Percentiles rank a stretch among this genome's conserved stretches.
These are phyloP conservation scores for Platycheirus rosarum DNA, from an alignment of 2,888 invertebrate species.

Conservation along the genomic window DNA sequence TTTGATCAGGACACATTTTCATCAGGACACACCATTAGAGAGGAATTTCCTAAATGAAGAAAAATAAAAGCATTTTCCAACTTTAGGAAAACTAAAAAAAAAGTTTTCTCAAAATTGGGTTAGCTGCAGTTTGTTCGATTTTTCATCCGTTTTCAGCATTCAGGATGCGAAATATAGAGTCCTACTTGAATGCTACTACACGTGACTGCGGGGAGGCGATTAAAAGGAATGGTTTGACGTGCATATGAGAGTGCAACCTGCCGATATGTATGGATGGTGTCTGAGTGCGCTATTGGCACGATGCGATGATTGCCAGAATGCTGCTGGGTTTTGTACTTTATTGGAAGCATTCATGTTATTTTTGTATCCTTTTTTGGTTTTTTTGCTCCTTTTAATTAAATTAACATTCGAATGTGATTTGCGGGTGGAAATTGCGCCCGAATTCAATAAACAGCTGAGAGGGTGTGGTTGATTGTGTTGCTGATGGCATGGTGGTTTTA, in stretches of 20 bases:
- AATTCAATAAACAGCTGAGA: slow-evolving; percentile 67
- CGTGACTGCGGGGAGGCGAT: slow-evolving; percentile 4
- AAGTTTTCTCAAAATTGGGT: slow-evolving; percentile 56
- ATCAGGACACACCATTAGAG: slow-evolving; percentile 56
- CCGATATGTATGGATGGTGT: slow-evolving; percentile 39
- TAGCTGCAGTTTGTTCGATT: slow-evolving; percentile 70
- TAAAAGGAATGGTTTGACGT: slow-evolving; percentile 19
- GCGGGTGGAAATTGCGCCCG: slow-evolving; percentile 66
- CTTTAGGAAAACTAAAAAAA: slow-evolving; percentile 27
- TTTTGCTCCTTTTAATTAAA: slow-evolving; percentile 65
- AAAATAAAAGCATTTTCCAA: slow-evolving; percentile 19
- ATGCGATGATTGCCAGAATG: slow-evolving; percentile 65
- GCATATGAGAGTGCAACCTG: slow-evolving; percentile 5
- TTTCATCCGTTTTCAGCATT: slow-evolving; percentile 46
- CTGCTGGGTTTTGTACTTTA: slow-evolving; percentile 50
- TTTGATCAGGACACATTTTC: slow-evolving; percentile 63
- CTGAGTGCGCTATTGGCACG: slow-evolving; percentile 61
- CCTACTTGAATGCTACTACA: slow-evolving; percentile 21
- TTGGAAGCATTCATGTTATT: slow-evolving; percentile 5
- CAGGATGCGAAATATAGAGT: background rate
- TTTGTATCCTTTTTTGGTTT: slow-evolving; percentile 31
- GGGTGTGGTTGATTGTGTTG: slow-evolving; percentile 54
- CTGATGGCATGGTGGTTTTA: slow-evolving; percentile 45
- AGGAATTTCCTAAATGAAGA: slow-evolving; percentile 22
- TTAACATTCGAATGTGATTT: slow-evolving; percentile 73